Conservation (phyloP, 2,888 invertebrate genomes). For the Caenorhabditis plicata region DNA sequence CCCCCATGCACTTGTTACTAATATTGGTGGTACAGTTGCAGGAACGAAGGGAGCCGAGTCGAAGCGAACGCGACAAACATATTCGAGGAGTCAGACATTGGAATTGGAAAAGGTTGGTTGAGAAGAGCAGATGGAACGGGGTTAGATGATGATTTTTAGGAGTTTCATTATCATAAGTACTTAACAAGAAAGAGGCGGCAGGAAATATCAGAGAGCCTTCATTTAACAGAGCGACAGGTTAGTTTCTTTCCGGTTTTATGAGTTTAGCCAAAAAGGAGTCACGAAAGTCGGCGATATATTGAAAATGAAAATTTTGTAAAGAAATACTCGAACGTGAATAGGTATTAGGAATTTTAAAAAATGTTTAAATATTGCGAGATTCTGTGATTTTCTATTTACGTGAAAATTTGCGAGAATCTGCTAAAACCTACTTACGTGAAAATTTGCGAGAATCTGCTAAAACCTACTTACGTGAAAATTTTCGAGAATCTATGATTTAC, state of each 20-base stretch:
- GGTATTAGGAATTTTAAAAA: too few relatives aligned
- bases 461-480: too few relatives aligned
- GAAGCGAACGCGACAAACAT: slow-evolving; percentile 63
- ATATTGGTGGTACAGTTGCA: slow-evolving; percentile 1
- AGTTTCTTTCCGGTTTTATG: not conserved
- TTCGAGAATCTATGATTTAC: too few relatives aligned
- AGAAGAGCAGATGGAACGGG: too few relatives aligned
- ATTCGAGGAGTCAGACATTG: slow-evolving; percentile 62
- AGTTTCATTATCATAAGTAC: slow-evolving; percentile 64
- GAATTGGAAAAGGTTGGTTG: slow-evolving; percentile 64
- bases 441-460: too few relatives aligned
- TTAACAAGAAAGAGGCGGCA: slow-evolving; percentile 61
- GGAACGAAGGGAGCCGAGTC: slow-evolving; percentile 48
- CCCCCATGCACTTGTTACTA: too few relatives aligned
- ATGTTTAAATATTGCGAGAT: too few relatives aligned
- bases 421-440: too few relatives aligned
- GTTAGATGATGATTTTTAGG: too few relatives aligned
- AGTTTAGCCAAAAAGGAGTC: not conserved
- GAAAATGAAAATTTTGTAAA: too few relatives aligned
- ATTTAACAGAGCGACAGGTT: slow-evolving; percentile 63
- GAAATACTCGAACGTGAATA: too few relatives aligned
- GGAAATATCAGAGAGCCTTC: slow-evolving; percentile 60
- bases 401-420: slow-evolving; percentile 1
- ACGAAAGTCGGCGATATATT: not conserved
- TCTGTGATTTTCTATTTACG: not conserved